Conservation (phyloP, 1,140 invertebrate genomes). For the Drosophila orena region DNA sequence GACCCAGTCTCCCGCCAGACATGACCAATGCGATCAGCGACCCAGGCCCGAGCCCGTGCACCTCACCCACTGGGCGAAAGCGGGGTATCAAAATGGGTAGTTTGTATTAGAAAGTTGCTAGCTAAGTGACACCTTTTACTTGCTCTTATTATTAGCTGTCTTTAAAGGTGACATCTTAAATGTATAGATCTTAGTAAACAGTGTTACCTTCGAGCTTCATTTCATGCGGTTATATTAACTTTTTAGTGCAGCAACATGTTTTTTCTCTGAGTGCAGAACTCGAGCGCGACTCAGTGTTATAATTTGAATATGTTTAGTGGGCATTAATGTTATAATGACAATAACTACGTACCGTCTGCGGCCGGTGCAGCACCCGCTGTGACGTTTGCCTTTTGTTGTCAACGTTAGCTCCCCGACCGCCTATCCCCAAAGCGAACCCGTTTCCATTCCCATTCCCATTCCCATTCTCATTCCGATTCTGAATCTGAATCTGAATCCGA, state of each 20-base stretch:
- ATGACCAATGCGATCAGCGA: slow-evolving; percentile 52
- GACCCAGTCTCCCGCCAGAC: slow-evolving; percentile 27
- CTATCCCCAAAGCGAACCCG: slow-evolving; percentile 10
- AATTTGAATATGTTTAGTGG: slow-evolving; percentile 84
- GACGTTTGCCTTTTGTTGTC: slow-evolving; percentile 81
- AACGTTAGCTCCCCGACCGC: slow-evolving; percentile 59
- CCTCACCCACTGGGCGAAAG: slow-evolving; percentile 19
- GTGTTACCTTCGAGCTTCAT: too few species aligned
- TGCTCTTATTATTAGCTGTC: too few species aligned
- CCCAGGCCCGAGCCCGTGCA: slow-evolving; percentile 18
- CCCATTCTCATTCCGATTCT: slow-evolving; percentile 29
- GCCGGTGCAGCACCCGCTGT: slow-evolving; percentile 73
- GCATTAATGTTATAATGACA: slow-evolving; percentile 84
- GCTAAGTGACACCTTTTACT: background rate
- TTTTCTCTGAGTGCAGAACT: slow-evolving; percentile 4
- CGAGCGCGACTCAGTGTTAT: slow-evolving; percentile 62
- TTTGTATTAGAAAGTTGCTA: background rate
- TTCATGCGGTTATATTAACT: background rate
- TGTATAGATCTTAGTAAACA: too few species aligned
- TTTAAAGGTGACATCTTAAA: too few species aligned
- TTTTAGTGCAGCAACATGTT: background rate
- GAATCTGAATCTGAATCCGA: slow-evolving; percentile 28
- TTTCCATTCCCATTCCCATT: slow-evolving; percentile 11
- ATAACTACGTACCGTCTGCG: slow-evolving; percentile 77
- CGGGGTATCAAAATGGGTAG: background rate